These are phyloP conservation scores for Sarcophilus harrisii DNA, from an alignment of 2,797 vertebrate species.

Conservation along the genomic window DNA sequence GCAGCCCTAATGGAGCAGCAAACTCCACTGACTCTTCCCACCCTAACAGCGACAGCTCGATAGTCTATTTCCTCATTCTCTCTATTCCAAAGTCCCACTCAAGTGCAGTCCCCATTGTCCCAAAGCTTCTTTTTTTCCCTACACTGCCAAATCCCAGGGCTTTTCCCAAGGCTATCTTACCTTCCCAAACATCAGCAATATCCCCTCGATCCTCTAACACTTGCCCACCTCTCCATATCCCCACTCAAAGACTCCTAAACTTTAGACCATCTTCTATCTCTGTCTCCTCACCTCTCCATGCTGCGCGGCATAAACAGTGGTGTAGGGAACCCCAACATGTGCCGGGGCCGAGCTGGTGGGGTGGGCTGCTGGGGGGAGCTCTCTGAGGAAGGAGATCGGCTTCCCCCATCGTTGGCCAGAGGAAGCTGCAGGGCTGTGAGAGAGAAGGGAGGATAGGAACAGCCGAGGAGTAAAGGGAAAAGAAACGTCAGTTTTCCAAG, in stretches of 20 bases:
- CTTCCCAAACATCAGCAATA: background rate
- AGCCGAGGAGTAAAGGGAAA: slow-evolving; percentile 29
- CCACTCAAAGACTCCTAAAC: background rate
- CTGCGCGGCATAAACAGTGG: slow-evolving; percentile 90
- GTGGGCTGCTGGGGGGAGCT: slow-evolving; percentile 92
- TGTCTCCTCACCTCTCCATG: slow-evolving; percentile 91
- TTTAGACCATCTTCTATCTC: background rate
- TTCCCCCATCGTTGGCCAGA: slow-evolving; percentile 93
- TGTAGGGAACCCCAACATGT: slow-evolving; percentile 92
- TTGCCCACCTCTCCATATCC: background rate
- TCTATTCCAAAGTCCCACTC: background rate
- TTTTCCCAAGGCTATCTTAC: background rate
- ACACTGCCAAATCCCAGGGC: background rate
- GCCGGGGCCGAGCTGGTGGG: slow-evolving; percentile 87
- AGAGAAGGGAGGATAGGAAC: slow-evolving; percentile 48
- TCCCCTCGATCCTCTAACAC: background rate
- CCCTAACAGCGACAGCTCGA: background rate
- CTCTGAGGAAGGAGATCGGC: slow-evolving; percentile 92
- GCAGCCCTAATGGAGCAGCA: background rate
- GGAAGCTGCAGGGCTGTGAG: slow-evolving; percentile 93
- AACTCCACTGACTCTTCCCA: background rate
- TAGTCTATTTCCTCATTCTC: background rate
- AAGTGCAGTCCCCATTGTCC: fast-evolving
- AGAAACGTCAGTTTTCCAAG: background rate
- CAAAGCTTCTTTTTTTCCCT: background rate